These are phyloP conservation scores for Stenolophus ochropezus DNA, from an alignment of 2,888 invertebrate genomes.

Conservation along the genomic window DNA sequence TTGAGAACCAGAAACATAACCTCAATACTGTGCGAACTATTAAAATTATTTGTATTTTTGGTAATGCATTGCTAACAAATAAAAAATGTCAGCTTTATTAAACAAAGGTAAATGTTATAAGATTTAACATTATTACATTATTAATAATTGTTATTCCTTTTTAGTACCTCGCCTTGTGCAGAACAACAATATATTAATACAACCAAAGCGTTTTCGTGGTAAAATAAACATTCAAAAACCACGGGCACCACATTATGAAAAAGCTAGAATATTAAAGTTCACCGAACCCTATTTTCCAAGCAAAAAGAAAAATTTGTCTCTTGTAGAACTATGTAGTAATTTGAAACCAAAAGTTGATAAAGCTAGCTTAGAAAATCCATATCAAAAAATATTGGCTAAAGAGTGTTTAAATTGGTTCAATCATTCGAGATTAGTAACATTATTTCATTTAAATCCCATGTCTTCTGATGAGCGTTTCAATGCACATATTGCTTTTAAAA, in stretches of 20 bases:
- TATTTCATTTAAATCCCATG: slow-evolving; percentile 85
- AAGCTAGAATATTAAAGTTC: slow-evolving; percentile 80
- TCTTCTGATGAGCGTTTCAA: slow-evolving; percentile 80
- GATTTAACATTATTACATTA: background rate
- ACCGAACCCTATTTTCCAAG: slow-evolving; percentile 78
- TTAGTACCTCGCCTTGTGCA: slow-evolving; percentile 27
- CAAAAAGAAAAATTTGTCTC: slow-evolving; percentile 73
- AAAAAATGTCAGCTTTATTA: slow-evolving; percentile 46
- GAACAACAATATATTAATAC: slow-evolving; percentile 59
- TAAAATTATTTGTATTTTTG: background rate
- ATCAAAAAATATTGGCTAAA: slow-evolving; percentile 82
- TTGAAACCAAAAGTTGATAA: slow-evolving; percentile 62
- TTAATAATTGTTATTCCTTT: background rate
- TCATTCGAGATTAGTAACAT: slow-evolving; percentile 82
- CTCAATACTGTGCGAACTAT: background rate
- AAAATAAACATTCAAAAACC: slow-evolving; percentile 88
- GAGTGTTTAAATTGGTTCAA: slow-evolving; percentile 83
- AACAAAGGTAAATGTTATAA: slow-evolving; percentile 42
- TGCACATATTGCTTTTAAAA: slow-evolving; percentile 78
- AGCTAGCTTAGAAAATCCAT: slow-evolving; percentile 79
- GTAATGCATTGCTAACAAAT: background rate
- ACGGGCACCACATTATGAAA: slow-evolving; percentile 81
- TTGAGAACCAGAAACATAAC: background rate
- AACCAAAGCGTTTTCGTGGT: slow-evolving; percentile 81
- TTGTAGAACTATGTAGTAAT: slow-evolving; percentile 76